Evolutionary conservation across 2,888 invertebrate species (phyloP).

Genomic region (Chirona hameri): DNA sequence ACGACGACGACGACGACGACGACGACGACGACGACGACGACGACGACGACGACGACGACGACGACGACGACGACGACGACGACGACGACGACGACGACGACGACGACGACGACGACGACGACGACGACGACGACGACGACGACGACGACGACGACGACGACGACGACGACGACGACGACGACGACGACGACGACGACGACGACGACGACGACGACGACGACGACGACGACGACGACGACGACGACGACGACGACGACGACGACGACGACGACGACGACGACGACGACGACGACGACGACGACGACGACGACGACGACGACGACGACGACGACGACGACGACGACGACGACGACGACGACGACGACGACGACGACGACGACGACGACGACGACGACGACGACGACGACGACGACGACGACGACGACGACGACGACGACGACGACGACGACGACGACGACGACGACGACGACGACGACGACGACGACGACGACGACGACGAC

Average conservation of each 20-base stretch:
- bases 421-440: slow-evolving; percentile 22
- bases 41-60: slow-evolving; percentile 22
- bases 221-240: slow-evolving; percentile 22
- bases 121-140: slow-evolving; percentile 22
- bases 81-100: slow-evolving; percentile 22
- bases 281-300: slow-evolving; percentile 22
- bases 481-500: slow-evolving; percentile 22
- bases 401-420: slow-evolving; percentile 22
- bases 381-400: slow-evolving; percentile 22
- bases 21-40: slow-evolving; percentile 22
- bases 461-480: slow-evolving; percentile 22
- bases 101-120: slow-evolving; percentile 22
- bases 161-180: slow-evolving; percentile 22
- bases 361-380: slow-evolving; percentile 22
- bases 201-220: slow-evolving; percentile 22
- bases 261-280: slow-evolving; percentile 22
- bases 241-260: slow-evolving; percentile 22
- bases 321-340: slow-evolving; percentile 22
- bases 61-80: slow-evolving; percentile 22
- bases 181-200: slow-evolving; percentile 22
- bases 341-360: slow-evolving; percentile 22
- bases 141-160: slow-evolving; percentile 22
- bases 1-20: slow-evolving; percentile 22
- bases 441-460: slow-evolving; percentile 22
- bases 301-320: slow-evolving; percentile 22